A percentile compares a stretch with the other conserved stretches of the same genome.
phyloP scores from a whole-genome alignment of 2,113 vertebrate species.

The Herpetotheres cachinnans region DNA sequence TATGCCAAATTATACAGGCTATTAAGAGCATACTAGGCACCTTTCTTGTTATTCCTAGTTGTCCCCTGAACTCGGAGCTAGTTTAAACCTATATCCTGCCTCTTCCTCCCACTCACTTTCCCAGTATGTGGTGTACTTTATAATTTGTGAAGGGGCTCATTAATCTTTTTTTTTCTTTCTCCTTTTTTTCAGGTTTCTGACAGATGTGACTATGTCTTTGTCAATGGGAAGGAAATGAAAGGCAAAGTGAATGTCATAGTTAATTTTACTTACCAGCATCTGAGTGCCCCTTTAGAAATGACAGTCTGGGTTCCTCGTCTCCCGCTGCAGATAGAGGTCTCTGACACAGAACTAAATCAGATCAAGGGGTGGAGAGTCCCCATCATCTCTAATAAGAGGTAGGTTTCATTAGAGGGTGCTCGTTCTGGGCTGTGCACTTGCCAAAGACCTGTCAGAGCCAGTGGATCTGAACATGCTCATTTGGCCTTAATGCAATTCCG shows the following conservation, averaged over 20 bases:
- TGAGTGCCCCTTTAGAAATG: slow-evolving; percentile 84
- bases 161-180: background rate
- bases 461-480: slow-evolving; percentile 26
- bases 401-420: slow-evolving; percentile 48
- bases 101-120: background rate
- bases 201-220: slow-evolving; percentile 90
- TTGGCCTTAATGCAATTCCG: background rate
- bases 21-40: background rate
- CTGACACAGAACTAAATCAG: slow-evolving; percentile 91
- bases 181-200: slow-evolving; percentile 84
- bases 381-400: slow-evolving; percentile 87
- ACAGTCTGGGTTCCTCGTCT: slow-evolving; percentile 91
- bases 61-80: background rate
- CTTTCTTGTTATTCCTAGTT: background rate
- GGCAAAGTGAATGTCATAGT: slow-evolving; percentile 85
- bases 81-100: background rate
- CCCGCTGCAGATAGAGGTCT: slow-evolving; percentile 90
- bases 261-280: slow-evolving; percentile 92
- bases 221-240: slow-evolving; percentile 92
- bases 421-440: background rate
- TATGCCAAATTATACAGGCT: background rate
- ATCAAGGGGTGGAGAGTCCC: slow-evolving; percentile 95
- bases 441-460: slow-evolving; percentile 34
- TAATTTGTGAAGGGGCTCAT: background rate
- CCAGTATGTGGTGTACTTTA: background rate